Base-by-base conservation (phyloP, 53 echinoderm and acorn worm species). In the Patiria pectinifera region DNA sequence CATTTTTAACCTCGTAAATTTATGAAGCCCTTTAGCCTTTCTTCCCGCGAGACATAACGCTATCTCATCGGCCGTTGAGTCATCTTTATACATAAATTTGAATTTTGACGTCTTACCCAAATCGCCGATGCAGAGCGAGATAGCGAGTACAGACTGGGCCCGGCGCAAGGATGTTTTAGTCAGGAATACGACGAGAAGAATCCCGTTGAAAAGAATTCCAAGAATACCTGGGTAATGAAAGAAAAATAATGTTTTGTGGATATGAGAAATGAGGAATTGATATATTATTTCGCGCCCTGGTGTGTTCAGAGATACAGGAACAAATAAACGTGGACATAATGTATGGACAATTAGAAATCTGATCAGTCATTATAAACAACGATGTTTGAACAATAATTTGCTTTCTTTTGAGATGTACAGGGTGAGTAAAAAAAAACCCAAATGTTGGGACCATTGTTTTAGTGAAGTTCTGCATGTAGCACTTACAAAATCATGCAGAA, bases 111-210 rank as follows among this genome's bases (percentile, higher is more conserved):
- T 4, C 13, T 71, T 86, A 86, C 86, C 86, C 6, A 86, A 86
- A 25, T 86, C 86, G 11, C 75, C 86, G 23, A 48, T 48, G 86
- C 72, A 86, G 35, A 35, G 86, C 66, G 86, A 72, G 16, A 86
- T 19, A 45, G n/a, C 74, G 3, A 86, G 74, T 10, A 86, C 46
- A 53, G 72, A 72, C 74, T 13, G 48, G 15, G 86, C 74, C 21
- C 16, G 45, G 74, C 74, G 86, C 10, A 86, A 48, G 23, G 48
- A 25, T 2, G 13, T 11, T 5, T 74, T 86, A 11, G 47, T 71
- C 49, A 86, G 11, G 72, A 47, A 72, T 26, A 72, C n/a, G 19
- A 74, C 48, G n/a, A 86, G 49, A 74, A 86, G 71, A 21, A 5
- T 4, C 47, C 74, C 86, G 45, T 74, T 49, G n/a, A 48, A 72